Evolutionary conservation across 2,888 invertebrate species (phyloP).

Genomic region (Archips crataeganus): DNA sequence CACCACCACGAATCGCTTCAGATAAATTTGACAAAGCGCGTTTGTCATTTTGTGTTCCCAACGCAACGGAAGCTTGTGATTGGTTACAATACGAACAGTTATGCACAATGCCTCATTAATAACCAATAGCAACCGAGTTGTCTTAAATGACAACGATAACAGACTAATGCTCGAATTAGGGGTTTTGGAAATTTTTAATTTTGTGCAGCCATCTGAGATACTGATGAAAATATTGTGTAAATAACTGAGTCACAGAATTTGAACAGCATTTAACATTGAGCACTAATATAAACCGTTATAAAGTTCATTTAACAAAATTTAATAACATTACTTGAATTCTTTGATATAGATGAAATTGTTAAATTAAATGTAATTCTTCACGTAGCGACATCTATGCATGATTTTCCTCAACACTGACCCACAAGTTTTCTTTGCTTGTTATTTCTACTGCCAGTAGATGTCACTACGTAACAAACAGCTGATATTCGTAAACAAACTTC

Average conservation of each 20-base stretch:
- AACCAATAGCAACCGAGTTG: constrained; percentile 17
- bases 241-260: background rate
- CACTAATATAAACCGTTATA: background rate
- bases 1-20: constrained; percentile 38
- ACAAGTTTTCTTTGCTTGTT: background rate
- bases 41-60: constrained; percentile 21
- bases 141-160: constrained; percentile 12
- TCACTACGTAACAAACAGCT: background rate
- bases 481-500: background rate
- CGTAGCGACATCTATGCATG: constrained; percentile 17
- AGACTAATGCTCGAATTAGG: background rate
- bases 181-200: constrained; percentile 9
- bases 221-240: constrained; percentile 20
- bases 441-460: constrained; percentile 11
- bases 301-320: background rate
- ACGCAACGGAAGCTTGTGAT: constrained; percentile 13
- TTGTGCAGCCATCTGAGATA: background rate
- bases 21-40: constrained; percentile 37
- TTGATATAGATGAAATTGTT: background rate
- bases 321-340: background rate
- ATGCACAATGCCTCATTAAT: background rate
- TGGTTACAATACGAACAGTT: constrained; percentile 15
- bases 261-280: background rate
- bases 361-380: background rate
- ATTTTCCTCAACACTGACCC: background rate